Evolutionary conservation across 2,113 vertebrate species (phyloP).

Genomic region (Phoxinus phoxinus): DNA sequence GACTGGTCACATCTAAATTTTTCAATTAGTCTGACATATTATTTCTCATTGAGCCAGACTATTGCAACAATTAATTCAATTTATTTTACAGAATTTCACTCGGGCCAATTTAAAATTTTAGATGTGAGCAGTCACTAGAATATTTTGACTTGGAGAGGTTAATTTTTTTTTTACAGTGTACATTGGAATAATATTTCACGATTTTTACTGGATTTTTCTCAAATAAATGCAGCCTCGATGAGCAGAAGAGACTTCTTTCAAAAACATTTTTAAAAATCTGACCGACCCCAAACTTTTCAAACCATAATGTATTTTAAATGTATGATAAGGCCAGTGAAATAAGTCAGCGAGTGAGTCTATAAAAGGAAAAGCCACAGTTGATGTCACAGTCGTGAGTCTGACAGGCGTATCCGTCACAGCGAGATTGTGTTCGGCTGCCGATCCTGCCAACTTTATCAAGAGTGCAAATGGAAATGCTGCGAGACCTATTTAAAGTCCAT

Average conservation of each 20-base stretch:
- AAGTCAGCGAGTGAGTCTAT: not conserved
- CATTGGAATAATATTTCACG: not conserved
- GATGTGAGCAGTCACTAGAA: no score
- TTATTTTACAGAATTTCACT: no score
- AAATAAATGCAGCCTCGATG: not conserved
- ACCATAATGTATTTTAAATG: not conserved
- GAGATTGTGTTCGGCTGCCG: not conserved
- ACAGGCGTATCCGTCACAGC: not conserved
- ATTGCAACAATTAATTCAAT: no score
- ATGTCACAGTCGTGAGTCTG: not conserved
- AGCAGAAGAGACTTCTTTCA: not conserved
- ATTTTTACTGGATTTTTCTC: not conserved
- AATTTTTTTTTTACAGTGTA: no score
- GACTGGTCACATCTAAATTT: no score
- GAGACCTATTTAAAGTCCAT: conserved; percentile 15
- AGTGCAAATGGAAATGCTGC: conserved; percentile 1
- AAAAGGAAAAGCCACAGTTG: not conserved
- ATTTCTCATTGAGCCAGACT: no score
- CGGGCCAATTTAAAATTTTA: no score
- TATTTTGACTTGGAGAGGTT: no score
- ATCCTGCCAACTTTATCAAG: conserved; percentile 9
- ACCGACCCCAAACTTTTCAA: not conserved
- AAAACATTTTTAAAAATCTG: not conserved
- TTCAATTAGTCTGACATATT: no score
- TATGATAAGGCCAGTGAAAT: not conserved